Percentiles rank a stretch among this genome's conserved stretches.
These are phyloP conservation scores for Limenitis camilla DNA, from an alignment of 2,888 invertebrate species.

Conservation along the genomic window DNA sequence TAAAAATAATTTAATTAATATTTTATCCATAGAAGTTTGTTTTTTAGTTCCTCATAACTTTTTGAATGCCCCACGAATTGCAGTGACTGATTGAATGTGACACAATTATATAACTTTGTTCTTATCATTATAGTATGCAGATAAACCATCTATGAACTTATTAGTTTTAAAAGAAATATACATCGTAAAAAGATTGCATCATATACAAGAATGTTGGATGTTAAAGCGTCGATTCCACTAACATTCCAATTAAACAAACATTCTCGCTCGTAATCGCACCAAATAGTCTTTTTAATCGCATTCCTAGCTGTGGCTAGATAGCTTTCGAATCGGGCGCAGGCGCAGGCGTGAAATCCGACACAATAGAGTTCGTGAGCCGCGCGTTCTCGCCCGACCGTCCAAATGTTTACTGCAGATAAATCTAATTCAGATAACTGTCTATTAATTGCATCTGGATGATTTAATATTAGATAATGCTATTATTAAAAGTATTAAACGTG, in stretches of 20 bases:
- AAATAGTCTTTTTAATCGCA: conserved; percentile 25
- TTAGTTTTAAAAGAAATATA: not conserved
- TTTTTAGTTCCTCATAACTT: no score
- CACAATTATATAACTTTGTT: no score
- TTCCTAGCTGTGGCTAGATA: conserved; percentile 21
- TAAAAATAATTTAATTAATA: no score
- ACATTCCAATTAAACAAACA: conserved; percentile 21
- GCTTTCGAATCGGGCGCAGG: conserved; percentile 33
- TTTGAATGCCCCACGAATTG: no score
- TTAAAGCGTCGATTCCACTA: conserved; percentile 7
- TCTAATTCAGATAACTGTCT: conserved; percentile 18
- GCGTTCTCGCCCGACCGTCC: conserved; percentile 38
- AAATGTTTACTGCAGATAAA: conserved; percentile 54
- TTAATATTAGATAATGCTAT: no score
- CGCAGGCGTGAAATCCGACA: conserved; percentile 55
- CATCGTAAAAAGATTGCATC: not conserved
- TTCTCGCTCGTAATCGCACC: conserved; percentile 14
- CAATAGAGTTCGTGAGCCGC: conserved; percentile 49
- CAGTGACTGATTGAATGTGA: no score
- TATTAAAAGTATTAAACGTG: no score
- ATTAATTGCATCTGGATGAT: conserved; percentile 11
- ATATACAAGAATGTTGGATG: not conserved
- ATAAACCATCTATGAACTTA: no score
- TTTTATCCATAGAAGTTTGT: no score
- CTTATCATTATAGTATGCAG: no score